Base-by-base conservation (phyloP, 2,797 vertebrate genomes). In the Danio tinwini region DNA sequence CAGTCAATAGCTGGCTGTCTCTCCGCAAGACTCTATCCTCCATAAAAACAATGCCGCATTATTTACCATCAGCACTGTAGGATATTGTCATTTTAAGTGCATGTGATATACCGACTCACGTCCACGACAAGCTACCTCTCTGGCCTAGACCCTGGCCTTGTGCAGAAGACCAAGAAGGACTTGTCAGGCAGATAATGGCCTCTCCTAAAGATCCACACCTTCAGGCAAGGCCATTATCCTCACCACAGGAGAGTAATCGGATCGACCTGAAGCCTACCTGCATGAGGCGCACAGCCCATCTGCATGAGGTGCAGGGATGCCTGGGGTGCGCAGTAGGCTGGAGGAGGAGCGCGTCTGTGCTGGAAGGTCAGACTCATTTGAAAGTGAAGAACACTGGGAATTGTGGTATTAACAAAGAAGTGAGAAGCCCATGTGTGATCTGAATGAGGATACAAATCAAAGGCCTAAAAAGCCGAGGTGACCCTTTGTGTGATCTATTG, bases 171-270 rank as follows among this genome's bases (percentile, higher is more conserved):
- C 69, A 74, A 63, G 62, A 49, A 62, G 61, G 70, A 74, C 79
- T 42, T 82, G 68, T 83, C 40, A 55, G 61, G 74, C 62, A 75
- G 77, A 84, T 86, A 86, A 89, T 86, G 83, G 78, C 81, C 84
- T 88, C 84, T 76, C 84, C 85, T 86, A 73, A 85, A 85, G 84
- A 86, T 87, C 84, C 82, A 86, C 88, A 91, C 90, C 85, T 92
- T 85, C 78, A 87, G 88, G 82, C 80, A 74, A 87, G 56, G 84
- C 76, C 85, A 93, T 92, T 93, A 91, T 89, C 86, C 74, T 87
- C 88, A 63, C 90, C 76, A 85, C 85, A 71, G 90, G 89, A 90
- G 86, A 84, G 86, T 88, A 91, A 89, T 88, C 80, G 74, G 82
- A 80, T 73, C 42, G 59, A 77, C 85, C 78, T 81, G 80, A 74